phyloP scores from a whole-genome alignment of 2,797 vertebrate species.

The Triplophysa yarkandensis region DNA sequence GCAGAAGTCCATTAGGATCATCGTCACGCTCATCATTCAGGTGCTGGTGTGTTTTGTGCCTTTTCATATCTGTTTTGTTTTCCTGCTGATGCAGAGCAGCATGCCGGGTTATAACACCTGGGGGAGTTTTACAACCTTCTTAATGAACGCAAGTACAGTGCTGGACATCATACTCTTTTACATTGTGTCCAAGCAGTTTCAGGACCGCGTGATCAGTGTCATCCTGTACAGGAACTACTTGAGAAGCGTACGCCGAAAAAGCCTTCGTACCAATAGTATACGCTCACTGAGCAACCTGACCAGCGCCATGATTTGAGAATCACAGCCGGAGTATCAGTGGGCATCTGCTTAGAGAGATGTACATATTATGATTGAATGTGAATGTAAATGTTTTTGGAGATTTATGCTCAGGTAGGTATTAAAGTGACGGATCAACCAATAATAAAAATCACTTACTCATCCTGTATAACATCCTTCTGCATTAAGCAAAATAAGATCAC shows the following conservation, averaged over 20 bases:
- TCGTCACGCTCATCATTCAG: slow-evolving; percentile 88
- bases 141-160: slow-evolving; percentile 95
- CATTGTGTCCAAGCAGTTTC: slow-evolving; percentile 97
- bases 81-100: slow-evolving; percentile 75
- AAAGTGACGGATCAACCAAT: too few relatives aligned
- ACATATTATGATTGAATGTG: too few relatives aligned
- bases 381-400: too few relatives aligned
- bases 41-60: slow-evolving; percentile 92
- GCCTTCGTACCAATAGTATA: slow-evolving; percentile 83
- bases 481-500: too few relatives aligned
- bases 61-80: slow-evolving; percentile 86
- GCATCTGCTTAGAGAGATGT: neutral
- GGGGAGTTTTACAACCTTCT: slow-evolving; percentile 89
- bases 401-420: too few relatives aligned
- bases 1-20: slow-evolving; percentile 93
- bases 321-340: neutral
- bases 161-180: slow-evolving; percentile 94
- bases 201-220: slow-evolving; percentile 94
- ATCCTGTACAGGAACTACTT: slow-evolving; percentile 95
- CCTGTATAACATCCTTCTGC: too few relatives aligned
- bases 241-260: slow-evolving; percentile 91
- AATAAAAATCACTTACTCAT: too few relatives aligned
- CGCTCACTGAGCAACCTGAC: slow-evolving; percentile 89
- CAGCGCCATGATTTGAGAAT: slow-evolving; percentile 84
- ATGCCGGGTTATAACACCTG: slow-evolving; percentile 75